phyloP scores from a whole-genome alignment of 2,888 invertebrate species.

The Xestia xanthographa region DNA sequence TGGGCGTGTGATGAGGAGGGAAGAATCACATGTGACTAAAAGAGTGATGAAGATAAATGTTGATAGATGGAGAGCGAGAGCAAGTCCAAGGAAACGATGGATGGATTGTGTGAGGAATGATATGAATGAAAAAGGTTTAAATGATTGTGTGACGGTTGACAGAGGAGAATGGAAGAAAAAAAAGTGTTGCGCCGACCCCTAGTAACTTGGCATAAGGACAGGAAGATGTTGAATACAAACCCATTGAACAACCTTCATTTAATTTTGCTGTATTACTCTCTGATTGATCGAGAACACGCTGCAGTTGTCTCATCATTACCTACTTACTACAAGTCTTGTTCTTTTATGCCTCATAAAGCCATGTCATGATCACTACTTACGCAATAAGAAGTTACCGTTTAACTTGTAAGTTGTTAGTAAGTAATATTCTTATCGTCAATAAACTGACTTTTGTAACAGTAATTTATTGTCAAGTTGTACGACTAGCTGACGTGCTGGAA shows the following conservation, averaged over 20 bases:
- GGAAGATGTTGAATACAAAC: too few relatives aligned
- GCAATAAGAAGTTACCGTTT: slow-evolving; percentile 10
- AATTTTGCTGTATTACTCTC: neutral
- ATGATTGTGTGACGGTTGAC: too few relatives aligned
- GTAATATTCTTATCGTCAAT: slow-evolving; percentile 13
- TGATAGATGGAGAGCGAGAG: too few relatives aligned
- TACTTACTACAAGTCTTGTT: slow-evolving; percentile 2
- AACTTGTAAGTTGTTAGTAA: slow-evolving; percentile 1
- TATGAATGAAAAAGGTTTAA: too few relatives aligned
- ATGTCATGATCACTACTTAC: slow-evolving; percentile 5
- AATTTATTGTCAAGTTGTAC: slow-evolving; percentile 23
- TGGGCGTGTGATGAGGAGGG: too few relatives aligned
- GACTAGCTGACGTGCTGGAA: slow-evolving; percentile 26
- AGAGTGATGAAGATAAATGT: too few relatives aligned
- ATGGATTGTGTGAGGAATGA: too few relatives aligned
- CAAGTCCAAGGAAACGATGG: too few relatives aligned
- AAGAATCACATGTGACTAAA: too few relatives aligned
- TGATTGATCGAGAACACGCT: slow-evolving; percentile 11
- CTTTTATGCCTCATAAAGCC: slow-evolving; percentile 2
- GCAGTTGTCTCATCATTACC: neutral
- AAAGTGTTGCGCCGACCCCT: too few relatives aligned
- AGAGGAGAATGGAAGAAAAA: too few relatives aligned
- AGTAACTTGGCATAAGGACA: too few relatives aligned
- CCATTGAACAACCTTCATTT: neutral
- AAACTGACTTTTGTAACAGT: slow-evolving; percentile 19